Evolutionary conservation across 2,888 invertebrate species (phyloP).

Genomic region (Lissocephala sabroskyi): DNA sequence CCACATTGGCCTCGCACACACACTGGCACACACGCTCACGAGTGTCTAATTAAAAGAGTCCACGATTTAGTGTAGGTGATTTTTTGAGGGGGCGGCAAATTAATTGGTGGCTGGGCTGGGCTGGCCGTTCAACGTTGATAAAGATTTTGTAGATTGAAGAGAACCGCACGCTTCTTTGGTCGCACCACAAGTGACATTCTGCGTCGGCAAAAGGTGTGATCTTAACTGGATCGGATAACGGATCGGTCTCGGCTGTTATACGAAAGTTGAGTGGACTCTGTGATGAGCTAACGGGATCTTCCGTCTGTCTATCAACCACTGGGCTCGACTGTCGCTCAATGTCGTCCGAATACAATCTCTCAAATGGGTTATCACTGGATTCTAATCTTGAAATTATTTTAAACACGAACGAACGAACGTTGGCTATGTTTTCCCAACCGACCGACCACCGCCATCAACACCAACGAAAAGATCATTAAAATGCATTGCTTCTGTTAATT

Average conservation of each 20-base stretch:
- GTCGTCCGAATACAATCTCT: slow-evolving; percentile 33
- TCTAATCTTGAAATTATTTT: slow-evolving; percentile 26
- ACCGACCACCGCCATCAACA: no score
- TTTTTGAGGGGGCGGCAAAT: no score
- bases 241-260: not conserved
- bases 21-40: not conserved
- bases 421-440: slow-evolving; percentile 15
- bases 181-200: slow-evolving; percentile 49
- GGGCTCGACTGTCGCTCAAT: slow-evolving; percentile 11
- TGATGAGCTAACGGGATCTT: not conserved
- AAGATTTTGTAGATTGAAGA: slow-evolving; percentile 14
- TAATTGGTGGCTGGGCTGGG: no score
- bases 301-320: slow-evolving; percentile 19
- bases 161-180: slow-evolving; percentile 44
- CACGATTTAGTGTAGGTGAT: no score
- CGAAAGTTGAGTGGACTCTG: not conserved
- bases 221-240: slow-evolving; percentile 41
- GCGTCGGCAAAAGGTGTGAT: slow-evolving; percentile 31
- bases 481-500: slow-evolving; percentile 36
- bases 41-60: no score
- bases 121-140: no score
- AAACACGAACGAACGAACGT: not conserved
- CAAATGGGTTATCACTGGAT: slow-evolving; percentile 27
- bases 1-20: slow-evolving; percentile 15
- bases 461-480: slow-evolving; percentile 22